Evolutionary conservation across 2,113 vertebrate genomes (phyloP).

Genomic region (Otolemur garnettii): DNA sequence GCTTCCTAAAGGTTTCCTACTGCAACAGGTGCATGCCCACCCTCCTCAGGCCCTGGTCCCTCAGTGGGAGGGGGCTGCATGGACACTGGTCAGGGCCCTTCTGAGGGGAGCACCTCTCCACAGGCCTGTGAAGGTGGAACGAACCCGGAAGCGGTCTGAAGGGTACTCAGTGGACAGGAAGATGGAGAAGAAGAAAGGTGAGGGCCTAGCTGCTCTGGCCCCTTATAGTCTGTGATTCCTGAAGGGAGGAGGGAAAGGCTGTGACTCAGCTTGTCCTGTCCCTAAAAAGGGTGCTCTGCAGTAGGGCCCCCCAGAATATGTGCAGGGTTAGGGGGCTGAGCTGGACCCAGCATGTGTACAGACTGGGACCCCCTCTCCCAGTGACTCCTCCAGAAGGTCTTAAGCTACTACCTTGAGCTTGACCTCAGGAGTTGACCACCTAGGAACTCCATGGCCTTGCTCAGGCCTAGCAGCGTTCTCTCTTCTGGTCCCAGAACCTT

Average conservation of each 20-base stretch:
- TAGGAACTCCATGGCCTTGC: background rate
- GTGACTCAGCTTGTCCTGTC: rapidly evolving
- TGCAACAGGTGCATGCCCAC: background rate
- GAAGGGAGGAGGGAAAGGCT: background rate
- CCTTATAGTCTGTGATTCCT: background rate
- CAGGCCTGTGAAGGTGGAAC: slow-evolving; percentile 92
- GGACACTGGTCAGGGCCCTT: background rate
- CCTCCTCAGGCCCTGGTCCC: rapidly evolving
- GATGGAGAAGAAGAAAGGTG: slow-evolving; percentile 96
- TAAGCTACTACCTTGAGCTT: rapidly evolving
- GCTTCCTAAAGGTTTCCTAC: background rate
- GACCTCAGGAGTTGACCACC: background rate
- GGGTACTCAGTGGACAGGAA: slow-evolving; percentile 90
- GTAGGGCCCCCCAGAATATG: background rate
- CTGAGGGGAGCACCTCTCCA: background rate
- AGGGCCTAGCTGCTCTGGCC: slow-evolving; percentile 43
- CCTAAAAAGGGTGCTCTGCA: no score
- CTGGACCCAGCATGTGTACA: background rate
- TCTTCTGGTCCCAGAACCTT: slow-evolving; percentile 89
- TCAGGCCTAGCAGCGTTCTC: rapidly evolving
- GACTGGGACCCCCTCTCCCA: background rate
- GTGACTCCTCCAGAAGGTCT: background rate
- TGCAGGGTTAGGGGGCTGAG: background rate
- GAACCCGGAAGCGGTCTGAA: slow-evolving; percentile 92
- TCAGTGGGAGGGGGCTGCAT: background rate